phyloP scores from a whole-genome alignment of 2,888 invertebrate species.

The Emmelina monodactyla region DNA sequence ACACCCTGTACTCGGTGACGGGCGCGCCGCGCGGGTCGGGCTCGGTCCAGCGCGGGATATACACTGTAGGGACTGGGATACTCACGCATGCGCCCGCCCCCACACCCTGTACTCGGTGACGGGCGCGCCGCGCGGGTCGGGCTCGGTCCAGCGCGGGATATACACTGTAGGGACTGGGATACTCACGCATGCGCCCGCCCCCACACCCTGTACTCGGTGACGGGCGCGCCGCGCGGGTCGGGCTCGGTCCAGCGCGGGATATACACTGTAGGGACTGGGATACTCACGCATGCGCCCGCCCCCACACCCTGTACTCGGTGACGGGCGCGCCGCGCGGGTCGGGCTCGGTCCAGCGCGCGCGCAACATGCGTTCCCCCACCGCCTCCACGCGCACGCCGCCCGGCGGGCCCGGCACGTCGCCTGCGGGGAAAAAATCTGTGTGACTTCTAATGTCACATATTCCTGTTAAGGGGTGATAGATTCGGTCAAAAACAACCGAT shows the following conservation, averaged over 20 bases:
- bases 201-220: conserved; percentile 79
- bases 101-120: not conserved
- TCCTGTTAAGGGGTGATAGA: too few species aligned
- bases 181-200: conserved; percentile 68
- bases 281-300: conserved; percentile 41
- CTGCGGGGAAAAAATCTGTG: too few species aligned
- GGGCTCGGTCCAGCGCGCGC: conserved; percentile 83
- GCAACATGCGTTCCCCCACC: conserved; percentile 75
- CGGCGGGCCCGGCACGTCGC: conserved; percentile 82
- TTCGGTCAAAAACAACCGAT: too few species aligned
- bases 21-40: conserved; percentile 55
- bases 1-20: conserved; percentile 72
- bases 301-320: conserved; percentile 78
- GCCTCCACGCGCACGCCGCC: conserved; percentile 78
- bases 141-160: too few species aligned
- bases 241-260: too few species aligned
- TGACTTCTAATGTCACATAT: too few species aligned
- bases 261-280: too few species aligned
- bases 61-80: too few species aligned
- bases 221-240: conserved; percentile 77
- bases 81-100: too few species aligned
- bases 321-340: conserved; percentile 80
- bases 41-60: too few species aligned
- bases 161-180: too few species aligned
- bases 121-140: not conserved